phyloP scores from a whole-genome alignment of 1,140 invertebrate species.

The Hestina assimilis region DNA sequence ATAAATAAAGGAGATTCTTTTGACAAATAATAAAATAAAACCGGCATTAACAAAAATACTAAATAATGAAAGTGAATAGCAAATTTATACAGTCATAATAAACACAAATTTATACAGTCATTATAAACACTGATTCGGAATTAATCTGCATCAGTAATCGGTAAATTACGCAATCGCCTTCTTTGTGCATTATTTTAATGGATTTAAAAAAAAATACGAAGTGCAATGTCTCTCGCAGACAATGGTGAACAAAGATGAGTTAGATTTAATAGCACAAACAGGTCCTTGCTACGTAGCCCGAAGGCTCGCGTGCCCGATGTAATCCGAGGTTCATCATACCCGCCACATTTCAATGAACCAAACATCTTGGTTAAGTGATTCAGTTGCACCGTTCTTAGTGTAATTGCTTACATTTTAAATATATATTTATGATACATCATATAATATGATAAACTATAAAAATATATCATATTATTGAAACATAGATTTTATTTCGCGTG shows the following conservation, averaged over 20 bases:
- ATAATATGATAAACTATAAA: too few species aligned
- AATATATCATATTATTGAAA: too few species aligned
- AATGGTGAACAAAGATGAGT: slow-evolving; percentile 12
- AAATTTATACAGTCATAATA: neutral
- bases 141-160: neutral
- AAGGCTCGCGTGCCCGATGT: slow-evolving; percentile 46
- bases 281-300: slow-evolving; percentile 44
- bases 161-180: neutral
- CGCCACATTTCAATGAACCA: slow-evolving; percentile 62
- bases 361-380: slow-evolving; percentile 26
- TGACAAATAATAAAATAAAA: too few species aligned
- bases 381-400: neutral
- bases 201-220: slow-evolving; percentile 19
- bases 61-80: neutral
- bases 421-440: neutral
- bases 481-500: too few species aligned
- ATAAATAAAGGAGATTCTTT: too few species aligned
- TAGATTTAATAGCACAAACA: slow-evolving; percentile 43
- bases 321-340: slow-evolving; percentile 60
- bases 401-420: neutral
- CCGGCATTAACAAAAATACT: too few species aligned
- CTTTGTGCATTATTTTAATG: neutral
- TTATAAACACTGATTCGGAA: neutral
- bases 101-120: neutral
- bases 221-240: slow-evolving; percentile 40